Percentiles rank a stretch among this genome's conserved stretches.
Conservation (phyloP, 2,888 invertebrate genomes). For the Dynastes hyllus region DNA sequence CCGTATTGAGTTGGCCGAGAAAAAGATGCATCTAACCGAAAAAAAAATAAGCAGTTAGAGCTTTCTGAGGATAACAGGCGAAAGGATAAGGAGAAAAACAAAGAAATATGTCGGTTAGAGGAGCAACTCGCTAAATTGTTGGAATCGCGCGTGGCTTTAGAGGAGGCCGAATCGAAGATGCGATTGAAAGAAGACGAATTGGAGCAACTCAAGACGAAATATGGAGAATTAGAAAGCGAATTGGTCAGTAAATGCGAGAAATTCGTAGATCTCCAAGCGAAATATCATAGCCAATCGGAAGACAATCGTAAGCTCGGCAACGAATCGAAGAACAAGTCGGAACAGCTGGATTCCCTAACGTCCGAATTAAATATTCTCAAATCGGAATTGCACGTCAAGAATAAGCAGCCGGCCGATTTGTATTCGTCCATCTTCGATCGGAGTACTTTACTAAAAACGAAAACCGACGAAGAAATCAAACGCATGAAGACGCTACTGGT, state of each 20-base stretch:
- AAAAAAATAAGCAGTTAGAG: conserved; percentile 74
- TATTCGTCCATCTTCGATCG: conserved; percentile 33
- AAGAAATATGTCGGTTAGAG: conserved; percentile 72
- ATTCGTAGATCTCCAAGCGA: conserved; percentile 56
- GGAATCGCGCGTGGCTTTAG: conserved; percentile 48
- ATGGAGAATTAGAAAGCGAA: conserved; percentile 71
- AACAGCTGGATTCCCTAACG: conserved; percentile 59
- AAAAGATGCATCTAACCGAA: conserved; percentile 73
- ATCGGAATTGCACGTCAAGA: conserved; percentile 61
- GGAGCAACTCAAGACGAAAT: conserved; percentile 68
- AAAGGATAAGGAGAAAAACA: conserved; percentile 75
- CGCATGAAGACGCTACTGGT: conserved; percentile 55
- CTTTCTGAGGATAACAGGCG: conserved; percentile 74
- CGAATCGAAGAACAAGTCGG: conserved; percentile 62
- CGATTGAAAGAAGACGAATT: conserved; percentile 61
- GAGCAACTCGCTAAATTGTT: conserved; percentile 67
- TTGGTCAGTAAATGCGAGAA: conserved; percentile 66
- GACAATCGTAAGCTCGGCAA: conserved; percentile 61
- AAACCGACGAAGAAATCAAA: conserved; percentile 70
- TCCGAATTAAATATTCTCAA: conserved; percentile 64
- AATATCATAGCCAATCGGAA: conserved; percentile 34
- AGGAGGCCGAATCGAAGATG: conserved; percentile 52
- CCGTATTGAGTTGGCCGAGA: conserved; percentile 75
- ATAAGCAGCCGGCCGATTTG: conserved; percentile 52
- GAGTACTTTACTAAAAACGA: conserved; percentile 3